Percentiles rank a stretch among this genome's conserved stretches.
Conservation (phyloP, 1,140 invertebrate species). For the Trichonephila inaurata region DNA sequence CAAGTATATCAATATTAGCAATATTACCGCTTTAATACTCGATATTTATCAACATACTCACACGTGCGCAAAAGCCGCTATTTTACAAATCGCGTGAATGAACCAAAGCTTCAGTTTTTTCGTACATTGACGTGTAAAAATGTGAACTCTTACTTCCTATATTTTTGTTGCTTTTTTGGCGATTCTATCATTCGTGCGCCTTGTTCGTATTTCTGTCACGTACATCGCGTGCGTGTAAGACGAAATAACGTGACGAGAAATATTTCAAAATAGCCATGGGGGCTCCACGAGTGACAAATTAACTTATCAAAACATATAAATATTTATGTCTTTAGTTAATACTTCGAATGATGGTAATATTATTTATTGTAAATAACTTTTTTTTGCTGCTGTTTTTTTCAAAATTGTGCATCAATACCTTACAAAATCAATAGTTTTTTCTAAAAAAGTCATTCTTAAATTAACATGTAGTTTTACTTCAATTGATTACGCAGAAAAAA, state of each 20-base stretch:
- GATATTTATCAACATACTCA: too few relatives aligned
- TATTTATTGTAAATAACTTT: neutral
- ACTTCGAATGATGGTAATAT: neutral
- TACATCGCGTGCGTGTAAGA: neutral
- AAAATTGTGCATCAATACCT: too few relatives aligned
- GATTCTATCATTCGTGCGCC: neutral
- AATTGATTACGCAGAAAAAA: neutral
- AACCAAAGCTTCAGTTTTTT: neutral
- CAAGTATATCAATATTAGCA: too few relatives aligned
- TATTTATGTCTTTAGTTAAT: neutral
- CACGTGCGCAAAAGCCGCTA: too few relatives aligned
- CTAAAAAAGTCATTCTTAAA: too few relatives aligned
- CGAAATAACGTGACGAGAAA: neutral
- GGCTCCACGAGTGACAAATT: neutral
- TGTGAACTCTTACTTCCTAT: neutral
- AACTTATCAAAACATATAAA: neutral
- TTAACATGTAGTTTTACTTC: neutral
- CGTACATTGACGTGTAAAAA: neutral
- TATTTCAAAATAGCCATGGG: neutral
- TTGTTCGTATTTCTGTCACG: neutral
- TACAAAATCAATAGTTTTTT: too few relatives aligned
- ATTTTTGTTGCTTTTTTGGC: neutral
- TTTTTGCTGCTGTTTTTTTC: too few relatives aligned
- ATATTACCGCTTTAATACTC: too few relatives aligned
- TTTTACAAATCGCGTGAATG: neutral